phyloP scores from a whole-genome alignment of 2,888 invertebrate species.

The Lacanobia wlatinum region DNA sequence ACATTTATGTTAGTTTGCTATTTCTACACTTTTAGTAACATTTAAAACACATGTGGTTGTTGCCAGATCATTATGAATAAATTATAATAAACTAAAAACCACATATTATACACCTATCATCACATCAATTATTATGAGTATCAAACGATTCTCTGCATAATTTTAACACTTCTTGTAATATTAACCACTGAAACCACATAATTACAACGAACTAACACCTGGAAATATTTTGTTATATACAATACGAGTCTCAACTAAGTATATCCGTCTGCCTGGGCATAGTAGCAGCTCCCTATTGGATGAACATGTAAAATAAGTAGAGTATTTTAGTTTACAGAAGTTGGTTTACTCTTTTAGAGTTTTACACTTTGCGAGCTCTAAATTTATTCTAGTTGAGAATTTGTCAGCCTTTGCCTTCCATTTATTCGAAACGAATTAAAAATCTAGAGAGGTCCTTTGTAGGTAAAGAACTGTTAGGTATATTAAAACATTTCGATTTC shows the following conservation, averaged over 20 bases:
- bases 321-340: background rate
- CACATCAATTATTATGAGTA: background rate
- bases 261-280: background rate
- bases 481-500: background rate
- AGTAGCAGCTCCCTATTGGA: background rate
- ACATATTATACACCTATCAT: background rate
- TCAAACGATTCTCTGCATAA: background rate
- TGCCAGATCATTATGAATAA: background rate
- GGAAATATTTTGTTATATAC: background rate
- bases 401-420: background rate
- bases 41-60: slow-evolving; percentile 4
- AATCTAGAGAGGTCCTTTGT: background rate
- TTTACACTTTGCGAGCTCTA: background rate
- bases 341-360: background rate
- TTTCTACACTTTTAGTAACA: slow-evolving; percentile 16
- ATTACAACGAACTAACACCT: background rate
- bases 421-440: background rate
- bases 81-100: background rate
- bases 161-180: background rate
- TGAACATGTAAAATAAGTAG: background rate
- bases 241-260: background rate
- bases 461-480: background rate
- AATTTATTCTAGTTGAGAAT: background rate
- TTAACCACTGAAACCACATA: too few relatives aligned
- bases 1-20: slow-evolving; percentile 5